These are phyloP conservation scores for Chaetorhynchus papuensis DNA, from an alignment of 2,113 vertebrate species.

Conservation along the genomic window DNA sequence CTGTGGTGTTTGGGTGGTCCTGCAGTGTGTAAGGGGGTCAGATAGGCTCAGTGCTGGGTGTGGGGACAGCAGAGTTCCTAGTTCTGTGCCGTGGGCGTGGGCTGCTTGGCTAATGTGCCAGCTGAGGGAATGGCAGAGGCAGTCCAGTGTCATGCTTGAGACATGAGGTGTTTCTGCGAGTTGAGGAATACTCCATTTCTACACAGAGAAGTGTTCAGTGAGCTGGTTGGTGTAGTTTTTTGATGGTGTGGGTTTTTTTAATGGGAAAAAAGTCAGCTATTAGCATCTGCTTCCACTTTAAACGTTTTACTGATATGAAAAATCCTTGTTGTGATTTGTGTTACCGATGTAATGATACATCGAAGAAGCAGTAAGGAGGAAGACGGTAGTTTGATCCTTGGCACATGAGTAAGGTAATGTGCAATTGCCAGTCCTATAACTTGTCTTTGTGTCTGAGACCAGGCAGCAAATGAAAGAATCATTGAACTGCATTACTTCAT, in stretches of 20 bases:
- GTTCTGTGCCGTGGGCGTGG: rapidly evolving
- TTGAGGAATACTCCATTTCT: background rate
- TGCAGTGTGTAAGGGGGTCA: rapidly evolving
- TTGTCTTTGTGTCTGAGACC: background rate
- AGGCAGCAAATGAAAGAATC: background rate
- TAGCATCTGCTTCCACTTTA: background rate
- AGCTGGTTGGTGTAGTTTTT: background rate
- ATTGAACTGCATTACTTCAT: background rate
- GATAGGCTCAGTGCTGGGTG: background rate
- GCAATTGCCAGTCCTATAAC: background rate
- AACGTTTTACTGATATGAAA: background rate
- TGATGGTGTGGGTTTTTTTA: background rate
- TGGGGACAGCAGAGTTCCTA: background rate
- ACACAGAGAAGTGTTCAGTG: background rate
- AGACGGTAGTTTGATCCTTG: background rate
- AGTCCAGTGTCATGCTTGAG: background rate
- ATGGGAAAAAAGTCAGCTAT: background rate
- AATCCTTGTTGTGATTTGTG: background rate
- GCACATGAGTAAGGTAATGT: background rate
- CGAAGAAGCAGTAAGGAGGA: background rate
- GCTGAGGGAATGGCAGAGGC: background rate
- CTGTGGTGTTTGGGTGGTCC: background rate
- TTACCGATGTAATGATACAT: background rate
- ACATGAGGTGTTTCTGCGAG: background rate
- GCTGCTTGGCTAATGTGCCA: background rate